These are phyloP conservation scores for Semnornis frantzii DNA, from an alignment of 2,113 vertebrate species.

Conservation along the genomic window DNA sequence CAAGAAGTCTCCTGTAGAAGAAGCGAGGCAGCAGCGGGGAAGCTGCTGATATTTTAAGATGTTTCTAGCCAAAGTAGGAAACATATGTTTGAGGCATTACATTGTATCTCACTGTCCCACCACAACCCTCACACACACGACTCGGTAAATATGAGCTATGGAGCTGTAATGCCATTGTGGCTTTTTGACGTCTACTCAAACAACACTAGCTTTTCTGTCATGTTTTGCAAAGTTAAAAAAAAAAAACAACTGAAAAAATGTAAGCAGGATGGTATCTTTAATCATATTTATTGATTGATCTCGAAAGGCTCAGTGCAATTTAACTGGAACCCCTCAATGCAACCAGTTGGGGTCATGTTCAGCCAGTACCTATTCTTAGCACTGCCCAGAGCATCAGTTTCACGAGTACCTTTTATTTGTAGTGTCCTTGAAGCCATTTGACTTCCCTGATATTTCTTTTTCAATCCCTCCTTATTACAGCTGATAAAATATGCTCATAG, in stretches of 20 bases:
- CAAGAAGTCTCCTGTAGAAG: background rate
- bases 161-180: slow-evolving; percentile 50
- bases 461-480: background rate
- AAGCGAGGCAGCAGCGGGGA: background rate
- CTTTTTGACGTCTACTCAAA: slow-evolving; percentile 58
- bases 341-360: background rate
- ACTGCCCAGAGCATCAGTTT: background rate
- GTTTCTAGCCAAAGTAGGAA: background rate
- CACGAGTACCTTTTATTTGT: background rate
- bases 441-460: background rate
- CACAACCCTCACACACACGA: background rate
- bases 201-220: slow-evolving; percentile 38
- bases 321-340: background rate
- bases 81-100: background rate
- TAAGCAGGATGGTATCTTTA: slow-evolving; percentile 47
- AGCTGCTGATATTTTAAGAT: background rate
- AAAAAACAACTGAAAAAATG: slow-evolving; percentile 23
- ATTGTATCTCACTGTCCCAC: background rate
- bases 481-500: background rate
- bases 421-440: background rate
- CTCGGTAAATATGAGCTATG: background rate
- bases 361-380: background rate
- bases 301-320: background rate
- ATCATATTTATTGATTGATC: slow-evolving; percentile 46
- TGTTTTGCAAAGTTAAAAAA: slow-evolving; percentile 51